A percentile compares a stretch with the other conserved stretches of the same genome.
phyloP scores from a whole-genome alignment of 1,140 invertebrate species.

The Lordiphosa collinella region DNA sequence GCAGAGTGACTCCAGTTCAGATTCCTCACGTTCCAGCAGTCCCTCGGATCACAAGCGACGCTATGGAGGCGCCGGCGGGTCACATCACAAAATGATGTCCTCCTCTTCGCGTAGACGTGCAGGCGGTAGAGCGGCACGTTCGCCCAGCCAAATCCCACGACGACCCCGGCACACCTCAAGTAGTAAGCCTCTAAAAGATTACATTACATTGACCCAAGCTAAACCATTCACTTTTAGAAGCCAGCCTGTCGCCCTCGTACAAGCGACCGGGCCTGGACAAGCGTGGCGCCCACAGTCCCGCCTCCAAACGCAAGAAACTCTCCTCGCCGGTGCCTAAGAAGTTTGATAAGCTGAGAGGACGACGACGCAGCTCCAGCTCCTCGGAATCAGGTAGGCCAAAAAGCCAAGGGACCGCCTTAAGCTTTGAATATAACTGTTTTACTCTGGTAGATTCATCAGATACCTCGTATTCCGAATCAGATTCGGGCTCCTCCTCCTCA shows the following conservation, averaged over 20 bases:
- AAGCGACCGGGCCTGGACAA: conserved; percentile 56
- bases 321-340: conserved; percentile 56
- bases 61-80: conserved; percentile 29
- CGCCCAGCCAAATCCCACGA: conserved; percentile 60
- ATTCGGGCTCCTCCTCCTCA: conserved; percentile 81
- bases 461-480: conserved; percentile 81
- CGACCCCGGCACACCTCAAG: conserved; percentile 59
- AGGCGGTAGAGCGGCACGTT: conserved; percentile 40
- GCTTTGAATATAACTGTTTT: not conserved
- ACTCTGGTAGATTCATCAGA: conserved; percentile 78
- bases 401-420: not conserved
- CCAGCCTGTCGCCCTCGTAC: conserved; percentile 57
- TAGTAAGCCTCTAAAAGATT: conserved; percentile 25
- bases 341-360: conserved; percentile 45
- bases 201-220: too few species aligned
- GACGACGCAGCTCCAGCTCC: conserved; percentile 71
- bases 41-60: conserved; percentile 59
- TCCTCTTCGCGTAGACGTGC: conserved; percentile 40
- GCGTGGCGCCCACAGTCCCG: conserved; percentile 57
- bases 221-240: conserved; percentile 15
- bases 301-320: conserved; percentile 61
- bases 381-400: conserved; percentile 80
- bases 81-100: conserved; percentile 52
- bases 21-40: conserved; percentile 74
- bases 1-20: conserved; percentile 79